A percentile compares a stretch with the other conserved stretches of the same genome.
Conservation (phyloP, 2,113 vertebrate genomes). For the Phaethornis superciliosus region DNA sequence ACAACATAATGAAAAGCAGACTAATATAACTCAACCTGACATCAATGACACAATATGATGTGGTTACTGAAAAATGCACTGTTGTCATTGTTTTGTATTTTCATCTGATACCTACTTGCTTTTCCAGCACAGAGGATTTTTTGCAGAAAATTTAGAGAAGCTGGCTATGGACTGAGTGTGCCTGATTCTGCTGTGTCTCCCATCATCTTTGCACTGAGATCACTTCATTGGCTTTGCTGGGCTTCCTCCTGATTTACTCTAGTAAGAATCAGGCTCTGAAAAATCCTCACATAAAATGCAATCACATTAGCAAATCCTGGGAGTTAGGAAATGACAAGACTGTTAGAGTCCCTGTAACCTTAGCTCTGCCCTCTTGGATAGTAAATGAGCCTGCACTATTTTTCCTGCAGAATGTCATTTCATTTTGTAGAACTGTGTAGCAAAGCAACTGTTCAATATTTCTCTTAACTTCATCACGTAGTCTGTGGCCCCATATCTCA, state of each 20-base stretch:
- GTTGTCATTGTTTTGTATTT: slow-evolving; percentile 52
- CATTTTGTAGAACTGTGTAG: slow-evolving; percentile 29
- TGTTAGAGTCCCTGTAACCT: slow-evolving; percentile 36
- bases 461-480: slow-evolving; percentile 6
- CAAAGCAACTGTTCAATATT: slow-evolving; percentile 59
- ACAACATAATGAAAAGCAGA: slow-evolving; percentile 54
- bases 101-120: slow-evolving; percentile 2
- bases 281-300: slow-evolving; percentile 39
- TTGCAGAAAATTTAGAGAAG: not conserved
- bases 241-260: not conserved
- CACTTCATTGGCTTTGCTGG: not conserved
- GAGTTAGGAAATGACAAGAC: slow-evolving; percentile 37
- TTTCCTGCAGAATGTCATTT: slow-evolving; percentile 58
- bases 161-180: not conserved
- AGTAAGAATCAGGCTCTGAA: not conserved
- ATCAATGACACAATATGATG: slow-evolving; percentile 65
- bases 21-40: slow-evolving; percentile 59
- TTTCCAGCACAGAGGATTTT: not conserved
- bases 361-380: slow-evolving; percentile 47
- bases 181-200: not conserved
- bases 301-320: slow-evolving; percentile 43
- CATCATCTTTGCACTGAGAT: not conserved
- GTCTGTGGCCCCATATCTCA: slow-evolving; percentile 57
- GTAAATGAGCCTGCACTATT: slow-evolving; percentile 1
- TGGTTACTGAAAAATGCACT: slow-evolving; percentile 61